phyloP scores from a whole-genome alignment of 2,113 vertebrate genomes.

The Phycodurus eques region DNA sequence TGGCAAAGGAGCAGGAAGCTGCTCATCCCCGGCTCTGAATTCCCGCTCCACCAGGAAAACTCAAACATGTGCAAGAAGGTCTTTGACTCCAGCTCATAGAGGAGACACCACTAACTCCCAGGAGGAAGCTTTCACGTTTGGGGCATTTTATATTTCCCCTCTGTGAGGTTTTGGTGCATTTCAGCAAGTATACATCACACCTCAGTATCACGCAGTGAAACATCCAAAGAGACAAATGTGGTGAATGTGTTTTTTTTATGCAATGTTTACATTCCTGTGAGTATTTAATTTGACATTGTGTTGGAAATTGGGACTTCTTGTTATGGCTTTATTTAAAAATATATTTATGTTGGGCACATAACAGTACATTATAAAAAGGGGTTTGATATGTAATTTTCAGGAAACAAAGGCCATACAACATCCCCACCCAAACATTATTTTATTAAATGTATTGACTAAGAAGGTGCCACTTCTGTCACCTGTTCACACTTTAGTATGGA shows the following conservation, averaged over 20 bases:
- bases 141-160: conserved; percentile 9
- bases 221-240: conserved; percentile 22
- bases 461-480: conserved; percentile 11
- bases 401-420: conserved; percentile 10
- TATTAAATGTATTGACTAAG: conserved; percentile 23
- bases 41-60: conserved; percentile 95
- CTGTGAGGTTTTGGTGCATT: conserved; percentile 23
- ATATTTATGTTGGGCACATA: conserved; percentile 62
- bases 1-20: conserved; percentile 70
- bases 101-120: conserved; percentile 10
- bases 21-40: conserved; percentile 80
- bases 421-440: neutral
- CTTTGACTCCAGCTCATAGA: conserved; percentile 76
- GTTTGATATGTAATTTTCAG: conserved; percentile 42
- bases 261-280: conserved; percentile 89
- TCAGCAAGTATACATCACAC: conserved; percentile 38
- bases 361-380: conserved; percentile 25
- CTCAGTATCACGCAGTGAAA: conserved; percentile 30
- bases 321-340: conserved; percentile 50
- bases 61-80: conserved; percentile 93
- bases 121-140: conserved; percentile 6
- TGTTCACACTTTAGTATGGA: conserved; percentile 20
- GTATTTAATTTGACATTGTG: conserved; percentile 74
- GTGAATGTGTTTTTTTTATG: conserved; percentile 48
- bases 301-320: conserved; percentile 37